Evolutionary conservation across 2,888 invertebrate genomes (phyloP), one percentile per base, ranked within the genome.

Genomic region (Melipona bicolor): DNA sequence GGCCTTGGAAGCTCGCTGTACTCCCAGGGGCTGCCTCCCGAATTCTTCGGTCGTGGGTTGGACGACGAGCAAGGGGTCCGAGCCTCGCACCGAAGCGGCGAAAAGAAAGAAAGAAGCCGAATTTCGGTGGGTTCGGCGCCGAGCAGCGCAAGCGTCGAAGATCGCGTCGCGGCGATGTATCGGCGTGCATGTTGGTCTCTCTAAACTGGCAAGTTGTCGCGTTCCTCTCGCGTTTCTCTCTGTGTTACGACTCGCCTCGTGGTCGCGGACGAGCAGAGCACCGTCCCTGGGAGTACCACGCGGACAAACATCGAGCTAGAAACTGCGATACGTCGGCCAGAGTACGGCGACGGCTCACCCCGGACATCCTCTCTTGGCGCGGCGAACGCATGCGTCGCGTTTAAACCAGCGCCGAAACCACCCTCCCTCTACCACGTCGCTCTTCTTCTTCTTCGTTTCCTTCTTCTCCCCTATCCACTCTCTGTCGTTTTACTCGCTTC

Each of bases 281-380:
- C 77, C 84, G 77, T 86, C 87, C 90, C 89, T 86, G 85, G 89
- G 87, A 90, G 90, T 89, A 90, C 90, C 89, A 94, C 93, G 92
- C 94, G 93, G 93, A 93, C 94, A 94, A 94, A 94, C 93, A 94
- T 94, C 94, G 91, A 92, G 92, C 88, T 90, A 92, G 93, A 92
- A 92, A 94, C 94, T 94, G 94, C 94, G 94, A 94, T 93, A 93
- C 92, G 91, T 91, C 82, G 91, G 90, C 87, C 90, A 69, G 88
- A 85, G 90, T 86, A 89, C 90, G 90, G 86, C 89, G 88, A 83
- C 88, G 90, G 85, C 90, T 91, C 91, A 91, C 92, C 92, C 92
- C 91, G 90, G 89, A 91, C 92, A 88, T 90, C 90, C 90, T 89
- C 91, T 87, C 86, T 43, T 9, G 43, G 84, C 79, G 84, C 82